phyloP scores from a whole-genome alignment of 2,888 invertebrate genomes.

The Drosophila paranaensis region DNA sequence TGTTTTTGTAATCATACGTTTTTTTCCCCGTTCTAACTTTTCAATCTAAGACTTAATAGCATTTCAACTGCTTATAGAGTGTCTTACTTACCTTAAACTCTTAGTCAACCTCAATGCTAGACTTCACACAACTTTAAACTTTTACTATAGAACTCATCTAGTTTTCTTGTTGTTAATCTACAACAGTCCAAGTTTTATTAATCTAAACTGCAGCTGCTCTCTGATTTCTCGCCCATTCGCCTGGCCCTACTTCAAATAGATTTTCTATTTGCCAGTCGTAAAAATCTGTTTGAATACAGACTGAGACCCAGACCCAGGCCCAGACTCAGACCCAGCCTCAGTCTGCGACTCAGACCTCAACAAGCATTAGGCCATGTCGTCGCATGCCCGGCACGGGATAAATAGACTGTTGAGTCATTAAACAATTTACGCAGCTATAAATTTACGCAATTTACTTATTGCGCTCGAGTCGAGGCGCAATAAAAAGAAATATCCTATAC shows the following conservation, averaged over 20 bases:
- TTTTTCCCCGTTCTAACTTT: too few relatives aligned
- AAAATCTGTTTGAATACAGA: slow-evolving; percentile 11
- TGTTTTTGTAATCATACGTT: too few relatives aligned
- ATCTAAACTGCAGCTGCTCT: slow-evolving; percentile 1
- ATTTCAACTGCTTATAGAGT: too few relatives aligned
- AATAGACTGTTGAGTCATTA: slow-evolving; percentile 79
- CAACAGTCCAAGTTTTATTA: too few relatives aligned
- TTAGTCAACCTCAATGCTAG: too few relatives aligned
- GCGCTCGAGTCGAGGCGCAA: slow-evolving; percentile 54
- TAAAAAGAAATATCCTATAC: slow-evolving; percentile 75
- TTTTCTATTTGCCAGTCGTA: slow-evolving; percentile 1
- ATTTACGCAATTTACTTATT: slow-evolving; percentile 83
- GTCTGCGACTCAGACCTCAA: slow-evolving; percentile 31
- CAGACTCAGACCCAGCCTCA: slow-evolving; percentile 1
- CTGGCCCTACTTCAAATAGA: not conserved
- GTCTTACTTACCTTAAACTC: too few relatives aligned
- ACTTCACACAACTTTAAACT: not conserved
- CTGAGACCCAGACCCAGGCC: not conserved
- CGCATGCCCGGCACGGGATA: slow-evolving; percentile 61
- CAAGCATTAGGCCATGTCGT: slow-evolving; percentile 66
- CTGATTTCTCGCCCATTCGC: not conserved
- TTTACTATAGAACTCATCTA: not conserved
- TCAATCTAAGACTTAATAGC: too few relatives aligned
- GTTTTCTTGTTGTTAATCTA: too few relatives aligned
- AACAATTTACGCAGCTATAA: slow-evolving; percentile 80